Evolutionary conservation across 2,113 vertebrate species (phyloP), one percentile per base, ranked within the genome.

Genomic region (Dipodomys ordii): DNA sequence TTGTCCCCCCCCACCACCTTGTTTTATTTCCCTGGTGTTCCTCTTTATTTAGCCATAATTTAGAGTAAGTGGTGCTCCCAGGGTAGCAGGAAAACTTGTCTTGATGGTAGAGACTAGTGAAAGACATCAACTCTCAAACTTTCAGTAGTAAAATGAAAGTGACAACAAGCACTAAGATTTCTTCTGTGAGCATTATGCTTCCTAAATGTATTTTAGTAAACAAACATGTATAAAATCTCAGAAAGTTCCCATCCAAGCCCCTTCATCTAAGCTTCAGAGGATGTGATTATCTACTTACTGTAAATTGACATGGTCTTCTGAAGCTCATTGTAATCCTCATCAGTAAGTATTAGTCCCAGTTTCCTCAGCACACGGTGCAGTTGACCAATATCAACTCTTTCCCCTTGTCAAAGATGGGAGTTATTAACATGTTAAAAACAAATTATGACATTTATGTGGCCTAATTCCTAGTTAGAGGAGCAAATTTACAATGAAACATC

Each of bases 371-470:
- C 80, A 3, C 30, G 53, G 11, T 0, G 6, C 2, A 96, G 53
- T 28, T 95, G 11, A 32, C 87, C 49, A 67, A n/a, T 49, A 23
- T 83, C n/a, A n/a, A 90, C 22, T 22, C 77, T 95, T 6, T 94
- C 86, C 72, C 77, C 92, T 97, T 88, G 39, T 78, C 68, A 87
- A 93, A 95, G 46, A 94, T 64, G 27, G 18, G 22, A 76, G 76
- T 68, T 74, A 60, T 91, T 86, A 86, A 83, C 27, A 81, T 22
- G 13, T 73, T 69, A 44, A 53, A 30, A 44, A 57, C 10, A 19
- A 79, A 83, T 85, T 28, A 91, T 67, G 22, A 35, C 69, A 60
- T 9, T 20, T 62, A 32, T 80, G 32, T 39, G 23, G 6, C 3
- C 86, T 85, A 60, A 57, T 79, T 46, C 27, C 79, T 76, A 92